Evolutionary conservation across 2,888 invertebrate species (phyloP), one percentile per base, ranked within the genome.

Genomic region (Ganaspis brasiliensis): DNA sequence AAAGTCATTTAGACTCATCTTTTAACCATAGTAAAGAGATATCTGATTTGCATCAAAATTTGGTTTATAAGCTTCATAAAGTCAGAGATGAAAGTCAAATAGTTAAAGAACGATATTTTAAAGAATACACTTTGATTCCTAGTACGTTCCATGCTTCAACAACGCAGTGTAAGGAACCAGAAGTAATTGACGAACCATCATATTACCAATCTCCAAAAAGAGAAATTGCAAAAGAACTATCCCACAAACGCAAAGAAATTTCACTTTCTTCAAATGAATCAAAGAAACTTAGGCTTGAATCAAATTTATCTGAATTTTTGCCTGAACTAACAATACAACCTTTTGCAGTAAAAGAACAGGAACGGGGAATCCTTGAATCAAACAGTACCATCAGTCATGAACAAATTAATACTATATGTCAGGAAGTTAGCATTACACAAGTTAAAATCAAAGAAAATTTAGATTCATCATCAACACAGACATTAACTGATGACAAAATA

Each of bases 251-350:
- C 1, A 91, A 89, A 72, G 91, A 91, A 1, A 73, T 89, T 6
- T 88, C 87, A 0, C 85, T 90, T 21, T 86, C 89, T 5, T 87
- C 90, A 8, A 75, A 89, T 2, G 91, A 91, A 31, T n/a, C 83
- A 16, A 91, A 91, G 63, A 91, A 91, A 59, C 81, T 87, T 0
- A 91, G 91, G 55, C 49, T 90, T 10, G 91, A 91, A 49, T 70
- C 86, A 0, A 89, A 89, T 63, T 72, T 90, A 1, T 88, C 88
- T 4, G 89, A 91, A 37, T 90, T 90, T 14, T 70, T 91, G 12
- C 90, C 91, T 0, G 91, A 91, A 74, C 86, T 91, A 0, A 91
- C 90, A 21, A 91, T 91, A 74, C 91, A 91, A 57, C 89, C 91
- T 9, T 83, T 91, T 1, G 72, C 78, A n/a, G 81, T 87, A 3